Conservation (phyloP, 2,113 vertebrate genomes). For the Megaceryle maxima region DNA sequence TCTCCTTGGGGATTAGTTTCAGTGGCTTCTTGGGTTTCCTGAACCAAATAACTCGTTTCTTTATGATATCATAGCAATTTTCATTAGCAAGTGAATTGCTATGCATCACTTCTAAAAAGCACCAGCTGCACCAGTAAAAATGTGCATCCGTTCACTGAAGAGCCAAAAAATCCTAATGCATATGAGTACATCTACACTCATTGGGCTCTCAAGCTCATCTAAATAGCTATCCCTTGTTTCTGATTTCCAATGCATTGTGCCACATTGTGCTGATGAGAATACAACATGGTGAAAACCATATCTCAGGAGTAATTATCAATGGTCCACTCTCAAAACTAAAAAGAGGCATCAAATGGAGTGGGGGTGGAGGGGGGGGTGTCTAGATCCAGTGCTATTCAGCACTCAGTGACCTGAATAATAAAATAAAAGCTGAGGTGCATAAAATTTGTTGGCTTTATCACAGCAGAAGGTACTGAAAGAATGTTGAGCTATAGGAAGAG, state of each 20-base stretch:
- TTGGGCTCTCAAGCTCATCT: slow-evolving; percentile 1
- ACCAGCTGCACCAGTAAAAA: slow-evolving; percentile 54
- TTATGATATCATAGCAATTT: slow-evolving; percentile 50
- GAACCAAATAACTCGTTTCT: slow-evolving; percentile 45
- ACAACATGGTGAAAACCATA: background rate
- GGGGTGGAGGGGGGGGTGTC: background rate
- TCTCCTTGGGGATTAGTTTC: slow-evolving; percentile 23
- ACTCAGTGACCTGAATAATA: background rate
- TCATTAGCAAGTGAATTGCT: slow-evolving; percentile 57
- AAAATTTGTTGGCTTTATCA: background rate
- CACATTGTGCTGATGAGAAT: background rate
- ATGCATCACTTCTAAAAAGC: slow-evolving; percentile 30
- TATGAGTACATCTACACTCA: slow-evolving; percentile 7
- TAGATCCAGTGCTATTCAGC: background rate
- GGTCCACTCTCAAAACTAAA: background rate
- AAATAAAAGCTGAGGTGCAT: background rate
- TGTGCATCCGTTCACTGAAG: slow-evolving; percentile 32
- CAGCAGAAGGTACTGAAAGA: background rate
- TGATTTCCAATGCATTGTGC: background rate
- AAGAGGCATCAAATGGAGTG: background rate
- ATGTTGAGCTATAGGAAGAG: background rate
- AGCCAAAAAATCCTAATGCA: slow-evolving; percentile 23
- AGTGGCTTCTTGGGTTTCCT: slow-evolving; percentile 25
- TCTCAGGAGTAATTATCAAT: background rate
- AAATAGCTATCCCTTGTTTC: background rate